phyloP scores from a whole-genome alignment of 1,140 invertebrate species.

The Dryas iulia region DNA sequence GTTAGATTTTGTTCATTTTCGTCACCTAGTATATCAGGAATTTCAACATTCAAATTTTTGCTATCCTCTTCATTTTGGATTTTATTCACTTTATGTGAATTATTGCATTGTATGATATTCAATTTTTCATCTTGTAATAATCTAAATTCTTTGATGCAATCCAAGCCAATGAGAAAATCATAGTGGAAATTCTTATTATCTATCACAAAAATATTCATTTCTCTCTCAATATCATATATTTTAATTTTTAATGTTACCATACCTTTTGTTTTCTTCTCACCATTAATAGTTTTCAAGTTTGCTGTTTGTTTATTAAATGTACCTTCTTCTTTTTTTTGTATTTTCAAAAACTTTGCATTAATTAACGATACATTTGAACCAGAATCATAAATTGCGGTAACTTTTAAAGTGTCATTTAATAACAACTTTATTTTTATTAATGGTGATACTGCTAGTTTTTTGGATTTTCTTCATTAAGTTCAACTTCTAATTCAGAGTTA shows the following conservation, averaged over 20 bases:
- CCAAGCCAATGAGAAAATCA: conserved; percentile 13
- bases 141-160: conserved; percentile 20
- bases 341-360: conserved; percentile 16
- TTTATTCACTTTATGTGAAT: background rate
- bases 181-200: conserved; percentile 27
- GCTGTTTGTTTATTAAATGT: conserved; percentile 4
- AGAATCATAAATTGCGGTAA: conserved; percentile 33
- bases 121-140: conserved; percentile 16
- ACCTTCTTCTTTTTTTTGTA: background rate
- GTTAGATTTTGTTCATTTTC: conserved; percentile 6
- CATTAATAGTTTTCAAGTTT: conserved; percentile 28
- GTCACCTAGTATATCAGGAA: conserved; percentile 9
- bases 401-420: conserved; percentile 33
- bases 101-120: conserved; percentile 1
- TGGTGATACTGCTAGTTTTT: conserved; percentile 38
- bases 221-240: conserved; percentile 29
- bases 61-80: background rate
- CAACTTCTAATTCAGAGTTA: conserved; percentile 38
- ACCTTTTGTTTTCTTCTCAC: conserved; percentile 17
- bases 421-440: conserved; percentile 31
- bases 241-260: conserved; percentile 32
- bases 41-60: background rate
- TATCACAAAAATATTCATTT: conserved; percentile 30
- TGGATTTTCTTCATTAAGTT: conserved; percentile 35
- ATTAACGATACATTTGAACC: conserved; percentile 27